phyloP scores from a whole-genome alignment of 2,113 vertebrate genomes.

The Apeltes quadracus region DNA sequence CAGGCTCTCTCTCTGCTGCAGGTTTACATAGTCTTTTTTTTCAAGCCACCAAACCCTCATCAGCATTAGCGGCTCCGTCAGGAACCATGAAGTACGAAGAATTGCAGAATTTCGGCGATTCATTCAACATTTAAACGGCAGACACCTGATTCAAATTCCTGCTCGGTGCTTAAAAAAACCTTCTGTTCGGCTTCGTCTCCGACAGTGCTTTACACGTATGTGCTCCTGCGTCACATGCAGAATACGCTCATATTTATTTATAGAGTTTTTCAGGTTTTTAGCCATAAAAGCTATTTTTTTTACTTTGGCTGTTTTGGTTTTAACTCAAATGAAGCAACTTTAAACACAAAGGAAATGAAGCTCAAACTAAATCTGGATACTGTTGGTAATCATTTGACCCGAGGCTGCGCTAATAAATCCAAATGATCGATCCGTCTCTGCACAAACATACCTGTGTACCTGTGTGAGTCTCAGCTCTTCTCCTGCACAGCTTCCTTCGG shows the following conservation, averaged over 20 bases:
- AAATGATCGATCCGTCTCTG: background rate
- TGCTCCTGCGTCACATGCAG: background rate
- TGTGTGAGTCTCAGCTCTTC: conserved; percentile 48
- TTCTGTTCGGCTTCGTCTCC: conserved; percentile 41
- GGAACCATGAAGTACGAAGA: conserved; percentile 42
- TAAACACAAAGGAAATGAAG: background rate
- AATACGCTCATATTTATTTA: background rate
- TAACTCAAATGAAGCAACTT: background rate
- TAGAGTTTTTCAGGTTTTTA: background rate
- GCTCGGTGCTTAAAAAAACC: conserved; percentile 30
- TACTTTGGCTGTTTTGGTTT: background rate
- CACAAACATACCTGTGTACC: conserved; percentile 17
- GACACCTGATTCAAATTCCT: conserved; percentile 38
- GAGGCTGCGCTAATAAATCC: too few species aligned
- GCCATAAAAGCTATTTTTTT: background rate
- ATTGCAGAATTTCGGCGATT: conserved; percentile 12
- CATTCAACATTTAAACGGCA: conserved; percentile 32
- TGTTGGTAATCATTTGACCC: background rate
- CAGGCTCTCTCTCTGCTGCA: background rate
- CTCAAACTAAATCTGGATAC: background rate
- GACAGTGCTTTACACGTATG: background rate
- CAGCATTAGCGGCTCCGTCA: conserved; percentile 20
- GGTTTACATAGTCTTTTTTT: background rate
- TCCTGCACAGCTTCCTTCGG: conserved; percentile 10
- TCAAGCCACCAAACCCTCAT: conserved; percentile 16